Evolutionary conservation across 2,797 vertebrate genomes (phyloP), one percentile per base, ranked within the genome.

Genomic region (Lithobates pipiens): DNA sequence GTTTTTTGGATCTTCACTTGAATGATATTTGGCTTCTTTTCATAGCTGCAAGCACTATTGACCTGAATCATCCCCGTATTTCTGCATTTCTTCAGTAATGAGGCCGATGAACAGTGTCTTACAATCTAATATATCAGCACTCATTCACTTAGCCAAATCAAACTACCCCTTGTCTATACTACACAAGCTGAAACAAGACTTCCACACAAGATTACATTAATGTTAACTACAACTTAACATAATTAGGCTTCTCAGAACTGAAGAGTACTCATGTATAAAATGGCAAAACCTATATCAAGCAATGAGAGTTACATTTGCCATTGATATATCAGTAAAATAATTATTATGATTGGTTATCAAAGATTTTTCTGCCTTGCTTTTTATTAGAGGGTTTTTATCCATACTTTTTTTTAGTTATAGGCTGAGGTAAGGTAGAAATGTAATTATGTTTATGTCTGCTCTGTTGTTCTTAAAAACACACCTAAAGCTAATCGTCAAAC

Each of bases 161-260:
- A 91, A 90, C 83, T 77, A 54, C 32, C 65, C 77, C 87, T 79
- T 86, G 83, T 88, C 88, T 87, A 25, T 63, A 34, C 10, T 21
- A 39, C 88, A 73, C 89, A 3, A 88, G 90, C 75, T 79, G 80
- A 65, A 88, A 87, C 90, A 91, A 88, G 90, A 23, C 67, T 77
- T 81, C 27, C 68, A 23, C 70, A 83, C 72, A 50, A 82, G 87
- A 83, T 42, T 88, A 83, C 83, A 85, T 79, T 88, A 88, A 80
- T 23, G 5, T 77, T 77, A 39, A 39, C 7, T 39, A 39, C 39
- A 39, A 39, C 39, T 39, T 8, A 39, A 6, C 39, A 39, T 39
- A 39, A 39, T 10, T 1, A 39, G 39, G 9, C 39, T 39, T 39
- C 9, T 39, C 8, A 39, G 39, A 39, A 39, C 39, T 10, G 9